These are phyloP conservation scores for Oophaga pumilio DNA, from an alignment of 2,113 vertebrate genomes.

Conservation along the genomic window DNA sequence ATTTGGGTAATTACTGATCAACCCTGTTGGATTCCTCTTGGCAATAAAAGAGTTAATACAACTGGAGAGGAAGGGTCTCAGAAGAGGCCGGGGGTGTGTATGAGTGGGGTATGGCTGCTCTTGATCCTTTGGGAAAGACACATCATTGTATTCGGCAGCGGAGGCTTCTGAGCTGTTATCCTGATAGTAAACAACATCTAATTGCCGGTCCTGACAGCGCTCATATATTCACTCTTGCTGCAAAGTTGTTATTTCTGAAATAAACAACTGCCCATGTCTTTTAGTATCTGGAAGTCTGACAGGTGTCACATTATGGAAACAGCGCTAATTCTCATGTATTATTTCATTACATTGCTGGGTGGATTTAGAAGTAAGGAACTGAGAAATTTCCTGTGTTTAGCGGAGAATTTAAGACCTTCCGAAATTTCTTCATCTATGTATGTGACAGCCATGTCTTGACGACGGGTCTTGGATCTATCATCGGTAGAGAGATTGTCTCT, in stretches of 20 bases:
- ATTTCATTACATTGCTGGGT: constrained; percentile 56
- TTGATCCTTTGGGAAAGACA: constrained; percentile 29
- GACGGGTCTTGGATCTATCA: neutral
- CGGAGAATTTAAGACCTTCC: neutral
- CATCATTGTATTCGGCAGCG: constrained; percentile 41
- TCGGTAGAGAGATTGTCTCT: too few species aligned
- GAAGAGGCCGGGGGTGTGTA: neutral
- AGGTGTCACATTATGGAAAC: constrained; percentile 69
- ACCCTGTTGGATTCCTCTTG: neutral
- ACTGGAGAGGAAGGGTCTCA: neutral
- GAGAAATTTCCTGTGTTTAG: neutral
- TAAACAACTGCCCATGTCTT: constrained; percentile 62
- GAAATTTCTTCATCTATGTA: constrained; percentile 1
- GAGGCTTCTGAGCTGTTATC: constrained; percentile 18
- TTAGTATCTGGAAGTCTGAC: constrained; percentile 67
- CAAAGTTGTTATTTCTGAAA: constrained; percentile 67
- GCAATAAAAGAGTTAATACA: neutral
- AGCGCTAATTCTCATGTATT: constrained; percentile 66
- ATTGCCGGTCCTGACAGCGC: constrained; percentile 67
- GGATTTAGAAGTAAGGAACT: neutral
- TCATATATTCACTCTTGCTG: constrained; percentile 64
- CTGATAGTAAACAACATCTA: constrained; percentile 67
- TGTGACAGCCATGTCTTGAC: neutral
- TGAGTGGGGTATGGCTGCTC: constrained; percentile 7
- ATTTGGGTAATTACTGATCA: neutral